Evolutionary conservation across 2,797 vertebrate genomes (phyloP).

Genomic region (Ptychobarbus kaznakovi): DNA sequence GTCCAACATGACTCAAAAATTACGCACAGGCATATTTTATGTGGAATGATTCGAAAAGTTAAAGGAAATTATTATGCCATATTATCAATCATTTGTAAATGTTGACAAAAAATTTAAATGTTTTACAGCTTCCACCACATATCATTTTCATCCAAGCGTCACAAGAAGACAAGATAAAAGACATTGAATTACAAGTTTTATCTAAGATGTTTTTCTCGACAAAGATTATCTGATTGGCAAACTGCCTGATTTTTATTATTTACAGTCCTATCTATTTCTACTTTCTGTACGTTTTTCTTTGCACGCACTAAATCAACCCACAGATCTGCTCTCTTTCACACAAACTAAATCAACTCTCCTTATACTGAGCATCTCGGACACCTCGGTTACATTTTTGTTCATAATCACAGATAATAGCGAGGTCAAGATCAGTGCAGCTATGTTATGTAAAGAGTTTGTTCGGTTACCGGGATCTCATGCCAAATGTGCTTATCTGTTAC

Average conservation of each 20-base stretch:
- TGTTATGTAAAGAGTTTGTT: neutral
- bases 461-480: neutral
- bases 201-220: neutral
- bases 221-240: constrained; percentile 10
- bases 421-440: constrained; percentile 17
- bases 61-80: neutral
- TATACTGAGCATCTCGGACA: neutral
- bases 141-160: neutral
- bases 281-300: neutral
- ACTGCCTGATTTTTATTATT: constrained; percentile 2
- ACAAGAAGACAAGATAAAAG: neutral
- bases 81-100: neutral
- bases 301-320: neutral
- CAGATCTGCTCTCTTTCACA: neutral
- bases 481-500: neutral
- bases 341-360: neutral
- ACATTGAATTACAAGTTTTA: constrained; percentile 2
- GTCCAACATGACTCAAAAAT: neutral
- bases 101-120: neutral
- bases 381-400: neutral
- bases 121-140: neutral
- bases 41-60: neutral
- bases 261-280: neutral
- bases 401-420: constrained; percentile 24
- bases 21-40: neutral